These are phyloP conservation scores for Pithys albifrons DNA, from an alignment of 2,113 vertebrate species.

Conservation along the genomic window DNA sequence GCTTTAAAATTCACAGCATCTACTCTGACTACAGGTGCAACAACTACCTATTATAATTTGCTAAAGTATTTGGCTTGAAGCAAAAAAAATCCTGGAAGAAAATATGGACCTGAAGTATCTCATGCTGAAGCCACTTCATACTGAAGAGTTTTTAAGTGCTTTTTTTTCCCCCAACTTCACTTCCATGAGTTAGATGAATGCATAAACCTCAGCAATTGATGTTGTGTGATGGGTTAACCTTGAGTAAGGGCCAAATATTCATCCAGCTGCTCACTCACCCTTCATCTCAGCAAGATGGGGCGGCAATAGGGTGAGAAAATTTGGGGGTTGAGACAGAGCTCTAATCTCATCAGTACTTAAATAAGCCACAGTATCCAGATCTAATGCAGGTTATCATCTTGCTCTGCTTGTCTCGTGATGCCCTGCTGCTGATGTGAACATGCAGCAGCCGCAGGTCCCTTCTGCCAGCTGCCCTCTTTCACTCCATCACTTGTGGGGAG, in stretches of 20 bases:
- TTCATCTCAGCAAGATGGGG: fast-evolving
- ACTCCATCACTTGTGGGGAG: neutral
- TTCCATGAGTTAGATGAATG: neutral
- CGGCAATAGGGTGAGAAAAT: neutral
- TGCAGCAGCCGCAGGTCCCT: neutral
- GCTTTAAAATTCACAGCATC: neutral
- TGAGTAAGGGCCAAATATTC: neutral
- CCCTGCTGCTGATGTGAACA: neutral
- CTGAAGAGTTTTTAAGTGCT: neutral
- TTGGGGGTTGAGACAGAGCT: neutral
- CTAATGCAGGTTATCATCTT: too few species aligned
- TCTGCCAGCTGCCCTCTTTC: neutral
- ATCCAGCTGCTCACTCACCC: neutral
- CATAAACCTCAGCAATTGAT: neutral
- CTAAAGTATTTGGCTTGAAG: neutral
- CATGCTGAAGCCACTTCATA: neutral
- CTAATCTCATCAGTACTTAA: neutral
- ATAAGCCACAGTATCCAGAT: neutral
- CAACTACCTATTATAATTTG: neutral
- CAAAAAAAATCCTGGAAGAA: neutral
- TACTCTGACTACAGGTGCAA: neutral
- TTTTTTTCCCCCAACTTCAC: neutral
- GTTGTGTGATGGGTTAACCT: neutral
- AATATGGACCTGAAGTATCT: neutral
- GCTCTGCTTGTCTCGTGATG: neutral